phyloP scores from a whole-genome alignment of 35 echinoderm and acorn worm genomes.

The Ophioderma brevispina region DNA sequence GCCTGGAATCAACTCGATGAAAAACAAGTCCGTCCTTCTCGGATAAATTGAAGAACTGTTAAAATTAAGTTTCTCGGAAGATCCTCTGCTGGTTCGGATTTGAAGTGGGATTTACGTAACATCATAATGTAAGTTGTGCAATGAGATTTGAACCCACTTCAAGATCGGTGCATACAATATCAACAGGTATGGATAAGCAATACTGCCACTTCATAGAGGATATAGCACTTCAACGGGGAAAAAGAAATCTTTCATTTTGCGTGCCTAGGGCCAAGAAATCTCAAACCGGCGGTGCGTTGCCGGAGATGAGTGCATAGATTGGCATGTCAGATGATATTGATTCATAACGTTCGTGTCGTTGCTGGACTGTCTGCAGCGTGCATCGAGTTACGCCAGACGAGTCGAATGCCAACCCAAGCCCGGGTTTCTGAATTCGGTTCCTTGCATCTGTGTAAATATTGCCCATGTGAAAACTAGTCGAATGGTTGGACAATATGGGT shows the following conservation, averaged over 20 bases:
- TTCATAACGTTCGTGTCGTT: conserved; percentile 6
- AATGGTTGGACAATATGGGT: not conserved
- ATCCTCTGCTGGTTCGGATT: not conserved
- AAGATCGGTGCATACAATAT: not conserved
- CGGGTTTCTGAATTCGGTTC: conserved; percentile 9
- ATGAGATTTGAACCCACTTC: conserved; percentile 9
- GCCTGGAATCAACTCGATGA: not conserved
- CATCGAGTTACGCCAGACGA: not conserved
- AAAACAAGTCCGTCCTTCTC: not conserved
- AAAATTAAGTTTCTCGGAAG: not conserved
- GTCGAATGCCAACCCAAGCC: not conserved
- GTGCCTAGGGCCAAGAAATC: conserved; percentile 12
- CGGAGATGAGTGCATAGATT: conserved; percentile 5
- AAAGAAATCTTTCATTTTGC: conserved; percentile 9
- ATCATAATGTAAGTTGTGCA: not conserved
- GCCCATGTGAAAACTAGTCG: conserved; percentile 2
- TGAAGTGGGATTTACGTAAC: not conserved
- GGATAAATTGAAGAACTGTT: not conserved
- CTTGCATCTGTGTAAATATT: conserved; percentile 4
- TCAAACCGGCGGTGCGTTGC: not conserved
- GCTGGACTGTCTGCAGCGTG: not conserved
- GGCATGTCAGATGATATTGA: conserved; percentile 9
- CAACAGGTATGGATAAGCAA: not conserved
- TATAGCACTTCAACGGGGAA: not conserved
- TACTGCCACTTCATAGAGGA: not conserved